These are phyloP conservation scores for Zaprionus bogoriensis DNA, from an alignment of 2,888 invertebrate genomes.

Conservation along the genomic window DNA sequence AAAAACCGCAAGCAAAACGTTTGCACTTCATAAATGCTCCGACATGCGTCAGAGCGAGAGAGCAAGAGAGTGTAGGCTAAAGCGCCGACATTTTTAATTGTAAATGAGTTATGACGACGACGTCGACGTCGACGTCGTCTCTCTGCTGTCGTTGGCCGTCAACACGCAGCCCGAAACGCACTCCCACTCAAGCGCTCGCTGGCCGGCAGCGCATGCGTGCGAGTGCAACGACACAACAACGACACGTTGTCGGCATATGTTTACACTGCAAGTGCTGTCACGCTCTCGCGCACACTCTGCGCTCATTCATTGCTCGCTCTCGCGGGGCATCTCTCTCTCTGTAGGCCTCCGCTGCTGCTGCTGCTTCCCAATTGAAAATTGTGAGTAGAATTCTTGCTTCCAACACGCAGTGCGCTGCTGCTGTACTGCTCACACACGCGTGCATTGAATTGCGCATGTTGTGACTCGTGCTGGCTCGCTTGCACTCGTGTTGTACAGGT, in stretches of 20 bases:
- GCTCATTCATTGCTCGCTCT: too few relatives aligned
- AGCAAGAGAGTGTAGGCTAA: conserved; percentile 30
- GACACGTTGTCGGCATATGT: too few relatives aligned
- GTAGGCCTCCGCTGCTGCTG: conserved; percentile 9
- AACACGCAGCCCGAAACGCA: conserved; percentile 40
- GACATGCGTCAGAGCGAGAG: conserved; percentile 33
- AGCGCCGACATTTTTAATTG: conserved; percentile 82
- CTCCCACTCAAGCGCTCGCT: conserved; percentile 44
- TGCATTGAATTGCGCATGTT: not conserved
- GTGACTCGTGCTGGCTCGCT: conserved; percentile 26
- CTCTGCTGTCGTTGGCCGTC: conserved; percentile 50
- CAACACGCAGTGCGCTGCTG: conserved; percentile 36
- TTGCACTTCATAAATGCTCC: conserved; percentile 80
- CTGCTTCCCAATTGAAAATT: conserved; percentile 64
- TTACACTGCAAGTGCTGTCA: conserved; percentile 33
- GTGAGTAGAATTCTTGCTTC: too few relatives aligned
- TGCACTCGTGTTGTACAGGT: conserved; percentile 25
- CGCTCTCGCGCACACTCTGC: conserved; percentile 44
- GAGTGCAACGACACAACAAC: conserved; percentile 66
- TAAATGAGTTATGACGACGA: conserved; percentile 79
- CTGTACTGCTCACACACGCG: conserved; percentile 42
- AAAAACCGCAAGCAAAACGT: conserved; percentile 81
- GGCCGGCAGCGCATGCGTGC: conserved; percentile 61
- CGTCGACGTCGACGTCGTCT: conserved; percentile 49
- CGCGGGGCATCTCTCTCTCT: conserved; percentile 43